Percentiles rank a stretch among this genome's conserved stretches.
These are phyloP conservation scores for Musca vetustissima DNA, from an alignment of 1,140 invertebrate genomes.

Conservation along the genomic window DNA sequence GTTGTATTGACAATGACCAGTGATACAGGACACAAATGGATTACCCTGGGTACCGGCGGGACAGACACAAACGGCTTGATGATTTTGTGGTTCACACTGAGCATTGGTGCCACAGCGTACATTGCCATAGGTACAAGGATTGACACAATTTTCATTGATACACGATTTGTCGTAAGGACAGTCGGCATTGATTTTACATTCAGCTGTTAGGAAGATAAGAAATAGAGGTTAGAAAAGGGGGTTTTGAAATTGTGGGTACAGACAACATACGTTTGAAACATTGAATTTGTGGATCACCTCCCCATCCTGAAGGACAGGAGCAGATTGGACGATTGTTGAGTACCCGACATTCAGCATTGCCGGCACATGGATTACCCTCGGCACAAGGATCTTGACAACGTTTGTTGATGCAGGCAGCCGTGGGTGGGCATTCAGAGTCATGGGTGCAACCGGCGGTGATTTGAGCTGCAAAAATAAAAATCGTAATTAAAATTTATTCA, in stretches of 20 bases:
- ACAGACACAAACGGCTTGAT: constrained; percentile 79
- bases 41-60: constrained; percentile 83
- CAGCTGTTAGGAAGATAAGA: constrained; percentile 62
- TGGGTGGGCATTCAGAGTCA: constrained; percentile 72
- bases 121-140: constrained; percentile 70
- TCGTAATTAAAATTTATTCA: neutral
- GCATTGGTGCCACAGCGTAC: constrained; percentile 76
- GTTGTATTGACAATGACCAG: constrained; percentile 82
- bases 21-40: constrained; percentile 77
- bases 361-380: constrained; percentile 75
- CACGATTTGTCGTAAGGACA: constrained; percentile 87
- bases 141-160: constrained; percentile 74
- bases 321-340: constrained; percentile 75
- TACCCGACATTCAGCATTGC: constrained; percentile 75
- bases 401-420: constrained; percentile 76
- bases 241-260: neutral
- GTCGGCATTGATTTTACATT: constrained; percentile 78
- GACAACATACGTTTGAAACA: constrained; percentile 82
- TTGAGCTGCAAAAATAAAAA: constrained; percentile 33
- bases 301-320: constrained; percentile 78
- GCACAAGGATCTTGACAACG: constrained; percentile 79
- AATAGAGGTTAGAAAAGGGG: constrained; percentile 1
- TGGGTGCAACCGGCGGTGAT: constrained; percentile 66
- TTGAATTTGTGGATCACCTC: constrained; percentile 80
- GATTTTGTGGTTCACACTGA: constrained; percentile 71